Conservation (phyloP, 1,140 invertebrate genomes). For the Philaenus spumarius region DNA sequence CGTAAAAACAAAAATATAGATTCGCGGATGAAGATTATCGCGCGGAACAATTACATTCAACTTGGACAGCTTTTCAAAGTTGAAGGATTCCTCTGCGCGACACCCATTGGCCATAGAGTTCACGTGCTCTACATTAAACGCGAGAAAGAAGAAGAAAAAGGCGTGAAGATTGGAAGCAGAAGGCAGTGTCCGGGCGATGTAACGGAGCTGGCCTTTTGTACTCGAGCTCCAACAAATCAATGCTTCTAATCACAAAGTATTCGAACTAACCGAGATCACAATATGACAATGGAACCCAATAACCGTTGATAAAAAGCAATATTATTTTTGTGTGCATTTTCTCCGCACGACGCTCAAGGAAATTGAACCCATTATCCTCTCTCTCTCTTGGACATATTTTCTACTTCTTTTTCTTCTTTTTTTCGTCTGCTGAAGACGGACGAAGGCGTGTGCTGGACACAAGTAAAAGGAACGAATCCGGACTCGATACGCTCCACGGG, state of each 20-base stretch:
- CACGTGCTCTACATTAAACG: too few relatives aligned
- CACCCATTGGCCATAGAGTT: too few relatives aligned
- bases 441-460: constrained; percentile 1
- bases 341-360: constrained; percentile 1
- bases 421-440: constrained; percentile 3
- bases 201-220: background rate
- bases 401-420: constrained; percentile 10
- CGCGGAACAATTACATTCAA: too few relatives aligned
- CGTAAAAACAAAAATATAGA: too few relatives aligned
- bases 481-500: too few relatives aligned
- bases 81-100: too few relatives aligned
- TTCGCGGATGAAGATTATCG: too few relatives aligned
- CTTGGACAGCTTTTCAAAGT: too few relatives aligned
- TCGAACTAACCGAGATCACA: too few relatives aligned
- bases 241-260: too few relatives aligned
- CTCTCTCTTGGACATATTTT: constrained; percentile 10
- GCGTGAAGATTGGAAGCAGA: background rate
- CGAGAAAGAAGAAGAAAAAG: background rate
- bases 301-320: background rate
- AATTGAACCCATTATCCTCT: constrained; percentile 1
- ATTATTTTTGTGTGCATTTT: constrained; percentile 7
- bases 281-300: too few relatives aligned
- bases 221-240: too few relatives aligned
- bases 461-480: background rate
- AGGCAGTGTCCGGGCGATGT: background rate